A percentile compares a stretch with the other conserved stretches of the same genome.
phyloP scores from a whole-genome alignment of 2,113 vertebrate genomes.

The Tyrannus savana region DNA sequence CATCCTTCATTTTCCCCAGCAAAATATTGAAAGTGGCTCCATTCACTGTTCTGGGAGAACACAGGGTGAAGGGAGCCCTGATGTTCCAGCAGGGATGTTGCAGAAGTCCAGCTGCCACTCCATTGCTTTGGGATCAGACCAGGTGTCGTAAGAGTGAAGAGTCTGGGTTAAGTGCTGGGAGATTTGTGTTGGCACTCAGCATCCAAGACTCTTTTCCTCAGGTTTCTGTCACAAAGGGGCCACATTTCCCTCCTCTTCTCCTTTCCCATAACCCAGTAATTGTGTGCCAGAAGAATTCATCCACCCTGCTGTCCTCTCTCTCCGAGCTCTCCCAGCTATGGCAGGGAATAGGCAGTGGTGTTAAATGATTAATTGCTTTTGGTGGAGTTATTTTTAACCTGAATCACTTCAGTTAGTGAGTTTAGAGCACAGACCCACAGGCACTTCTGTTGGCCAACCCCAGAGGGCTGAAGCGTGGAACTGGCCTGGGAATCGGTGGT shows the following conservation, averaged over 20 bases:
- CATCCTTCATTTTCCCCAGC: conserved; percentile 2
- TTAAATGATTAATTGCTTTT: conserved; percentile 39
- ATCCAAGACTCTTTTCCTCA: background rate
- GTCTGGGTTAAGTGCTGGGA: background rate
- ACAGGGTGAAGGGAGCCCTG: background rate
- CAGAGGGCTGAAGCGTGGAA: conserved; percentile 13
- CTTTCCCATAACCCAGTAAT: background rate
- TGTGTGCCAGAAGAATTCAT: conserved; percentile 47
- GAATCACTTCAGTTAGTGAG: background rate
- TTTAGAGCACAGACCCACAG: background rate
- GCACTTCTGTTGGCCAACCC: conserved; percentile 13
- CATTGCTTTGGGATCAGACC: background rate
- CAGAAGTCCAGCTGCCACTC: background rate
- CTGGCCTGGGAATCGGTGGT: conserved; percentile 28
- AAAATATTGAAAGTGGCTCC: background rate
- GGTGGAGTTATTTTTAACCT: conserved; percentile 58
- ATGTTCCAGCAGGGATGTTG: background rate
- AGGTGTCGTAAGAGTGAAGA: background rate
- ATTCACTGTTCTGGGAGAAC: background rate
- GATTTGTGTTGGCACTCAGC: background rate
- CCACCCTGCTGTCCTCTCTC: conserved; percentile 47
- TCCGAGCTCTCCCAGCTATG: conserved; percentile 30
- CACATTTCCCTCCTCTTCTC: conserved; percentile 5
- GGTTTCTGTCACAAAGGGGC: conserved; percentile 40
- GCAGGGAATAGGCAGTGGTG: conserved; percentile 18